phyloP scores from a whole-genome alignment of 2,888 invertebrate species.

The Meiosimyza platycephala region DNA sequence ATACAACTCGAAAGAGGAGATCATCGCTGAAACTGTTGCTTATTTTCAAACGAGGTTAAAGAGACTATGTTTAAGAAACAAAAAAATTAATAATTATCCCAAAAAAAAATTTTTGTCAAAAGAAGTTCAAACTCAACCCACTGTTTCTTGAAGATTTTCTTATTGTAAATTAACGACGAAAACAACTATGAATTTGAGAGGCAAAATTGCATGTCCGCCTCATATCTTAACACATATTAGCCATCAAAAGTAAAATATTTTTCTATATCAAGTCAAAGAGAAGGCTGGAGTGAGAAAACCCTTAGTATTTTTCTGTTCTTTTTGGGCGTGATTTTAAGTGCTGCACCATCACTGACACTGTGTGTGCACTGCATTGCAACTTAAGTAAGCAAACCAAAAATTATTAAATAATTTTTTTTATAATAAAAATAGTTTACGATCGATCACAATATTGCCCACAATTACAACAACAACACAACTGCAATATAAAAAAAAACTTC shows the following conservation, averaged over 20 bases:
- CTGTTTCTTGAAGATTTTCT: not conserved
- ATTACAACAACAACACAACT: not conserved
- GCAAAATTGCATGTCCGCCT: constrained; percentile 36
- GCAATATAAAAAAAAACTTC: constrained; percentile 31
- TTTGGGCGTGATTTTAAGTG: constrained; percentile 37
- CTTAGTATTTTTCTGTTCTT: constrained; percentile 15
- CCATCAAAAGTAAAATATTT: constrained; percentile 31
- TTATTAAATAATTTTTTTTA: not conserved
- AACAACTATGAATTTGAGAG: not conserved
- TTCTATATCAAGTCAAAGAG: not conserved
- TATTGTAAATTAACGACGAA: not conserved
- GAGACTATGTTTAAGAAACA: no score
- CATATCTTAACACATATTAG: constrained; percentile 41
- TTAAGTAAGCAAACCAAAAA: constrained; percentile 4
- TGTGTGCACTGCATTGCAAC: not conserved
- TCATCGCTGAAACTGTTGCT: no score
- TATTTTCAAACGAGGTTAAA: no score
- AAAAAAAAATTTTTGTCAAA: no score
- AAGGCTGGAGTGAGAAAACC: constrained; percentile 11
- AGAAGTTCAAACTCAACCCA: not conserved
- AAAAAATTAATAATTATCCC: no score
- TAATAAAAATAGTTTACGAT: constrained; percentile 27
- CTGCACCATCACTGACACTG: constrained; percentile 11
- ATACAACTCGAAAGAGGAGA: no score
- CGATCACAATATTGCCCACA: constrained; percentile 30